Base-by-base conservation (phyloP, 2,888 invertebrate species). In the Pardosa pseudoannulata region DNA sequence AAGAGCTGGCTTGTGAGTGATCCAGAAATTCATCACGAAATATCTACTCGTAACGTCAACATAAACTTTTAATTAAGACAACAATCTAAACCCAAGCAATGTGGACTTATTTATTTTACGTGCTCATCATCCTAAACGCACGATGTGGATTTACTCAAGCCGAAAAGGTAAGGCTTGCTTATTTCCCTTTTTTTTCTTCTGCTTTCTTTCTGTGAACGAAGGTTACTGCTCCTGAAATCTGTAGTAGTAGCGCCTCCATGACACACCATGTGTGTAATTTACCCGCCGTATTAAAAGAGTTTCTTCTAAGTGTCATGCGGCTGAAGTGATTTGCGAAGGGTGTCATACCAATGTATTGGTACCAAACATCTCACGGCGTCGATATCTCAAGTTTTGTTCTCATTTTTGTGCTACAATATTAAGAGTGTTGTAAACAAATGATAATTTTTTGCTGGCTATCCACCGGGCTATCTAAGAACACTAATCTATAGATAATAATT, bases 101-200 rank as follows among this genome's bases (percentile, higher is more conserved):
- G 83, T 85, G 83, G 83, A 85, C 78, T 78, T 72, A 78, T 73
- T 68, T 85, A 50, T 78, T 85, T 79, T 85, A 56, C 78, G 50
- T 85, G 56, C 56, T 78, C 27, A 32, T 85, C 73, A 50, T 65
- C 68, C 36, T 78, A 31, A 85, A 85, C 73, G 76, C 70, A 46
- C 46, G 78, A 39, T 78, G 67, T 67, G 83, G 83, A 85, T 85
- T 78, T 78, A 85, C 83, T 5, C 78, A 73, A 72, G 83, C 78
- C 64, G 78, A 85, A 78, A 85, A 85, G 83, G 83, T 85, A 85
- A 46, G 83, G n/a, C 72, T 39, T n/a, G n/a, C n/a, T n/a, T n/a
- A n/a, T n/a, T n/a, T n/a, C n/a, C n/a, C n/a, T n/a, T n/a, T n/a
- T n/a, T n/a, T n/a, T n/a, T n/a, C n/a, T 46, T 19, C 3, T 1